phyloP scores from a whole-genome alignment of 2,113 vertebrate genomes.

The Megaceryle maxima region DNA sequence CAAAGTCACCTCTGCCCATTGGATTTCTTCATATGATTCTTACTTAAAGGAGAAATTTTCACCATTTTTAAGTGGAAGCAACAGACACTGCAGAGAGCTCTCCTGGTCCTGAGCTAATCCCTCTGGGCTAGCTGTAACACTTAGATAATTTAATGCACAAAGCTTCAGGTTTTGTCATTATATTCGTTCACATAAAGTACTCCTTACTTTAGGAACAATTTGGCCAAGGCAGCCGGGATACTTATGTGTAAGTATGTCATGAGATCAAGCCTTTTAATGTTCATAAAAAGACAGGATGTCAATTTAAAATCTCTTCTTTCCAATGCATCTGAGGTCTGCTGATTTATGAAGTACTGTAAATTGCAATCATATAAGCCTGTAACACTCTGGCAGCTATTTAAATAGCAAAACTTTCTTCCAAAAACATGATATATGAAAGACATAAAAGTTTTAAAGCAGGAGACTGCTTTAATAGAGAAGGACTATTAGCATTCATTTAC shows the following conservation, averaged over 20 bases:
- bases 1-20: neutral
- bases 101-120: neutral
- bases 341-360: constrained; percentile 75
- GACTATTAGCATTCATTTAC: constrained; percentile 54
- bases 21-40: neutral
- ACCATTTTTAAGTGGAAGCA: neutral
- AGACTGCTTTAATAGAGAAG: constrained; percentile 52
- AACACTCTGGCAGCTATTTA: constrained; percentile 70
- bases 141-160: neutral
- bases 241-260: constrained; percentile 46
- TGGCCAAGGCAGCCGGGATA: constrained; percentile 13
- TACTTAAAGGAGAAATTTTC: neutral
- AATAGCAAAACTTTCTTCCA: constrained; percentile 71
- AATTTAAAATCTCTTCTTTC: constrained; percentile 60
- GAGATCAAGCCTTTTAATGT: constrained; percentile 54
- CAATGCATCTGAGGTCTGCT: constrained; percentile 48
- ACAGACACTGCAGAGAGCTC: neutral
- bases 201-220: neutral
- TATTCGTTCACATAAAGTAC: neutral
- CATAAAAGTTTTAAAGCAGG: constrained; percentile 66
- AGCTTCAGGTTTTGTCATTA: neutral
- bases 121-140: neutral
- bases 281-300: constrained; percentile 67
- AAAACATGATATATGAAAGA: constrained; percentile 63
- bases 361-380: constrained; percentile 56